These are phyloP conservation scores for Solea senegalensis DNA, from an alignment of 2,113 vertebrate species.

Conservation along the genomic window DNA sequence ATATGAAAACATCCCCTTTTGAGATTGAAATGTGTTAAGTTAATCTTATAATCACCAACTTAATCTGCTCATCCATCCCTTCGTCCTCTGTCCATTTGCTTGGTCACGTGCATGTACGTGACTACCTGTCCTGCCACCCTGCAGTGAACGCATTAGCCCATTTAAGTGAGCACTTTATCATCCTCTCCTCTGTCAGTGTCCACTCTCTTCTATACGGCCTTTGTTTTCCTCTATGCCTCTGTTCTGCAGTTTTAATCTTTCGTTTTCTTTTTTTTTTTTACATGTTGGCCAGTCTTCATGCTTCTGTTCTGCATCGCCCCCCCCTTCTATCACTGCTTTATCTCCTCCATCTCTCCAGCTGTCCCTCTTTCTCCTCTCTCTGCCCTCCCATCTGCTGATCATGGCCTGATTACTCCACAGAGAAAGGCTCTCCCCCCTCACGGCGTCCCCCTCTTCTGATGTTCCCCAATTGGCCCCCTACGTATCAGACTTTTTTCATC, in stretches of 20 bases:
- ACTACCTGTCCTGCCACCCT: constrained; percentile 31
- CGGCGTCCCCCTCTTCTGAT: constrained; percentile 39
- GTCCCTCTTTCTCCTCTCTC: constrained; percentile 60
- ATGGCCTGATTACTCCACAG: constrained; percentile 65
- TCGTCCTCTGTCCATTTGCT: constrained; percentile 40
- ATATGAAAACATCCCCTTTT: background rate
- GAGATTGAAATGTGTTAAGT: background rate
- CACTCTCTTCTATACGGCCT: constrained; percentile 24
- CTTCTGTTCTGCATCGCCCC: constrained; percentile 52
- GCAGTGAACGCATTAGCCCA: constrained; percentile 33
- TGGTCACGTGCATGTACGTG: constrained; percentile 43
- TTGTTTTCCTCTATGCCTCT: constrained; percentile 40
- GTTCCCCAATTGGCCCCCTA: constrained; percentile 34
- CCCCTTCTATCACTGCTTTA: constrained; percentile 49
- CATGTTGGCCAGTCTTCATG: constrained; percentile 51
- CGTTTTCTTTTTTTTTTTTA: constrained; percentile 23
- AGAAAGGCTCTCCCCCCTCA: constrained; percentile 41
- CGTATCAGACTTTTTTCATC: constrained; percentile 44
- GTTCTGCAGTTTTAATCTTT: constrained; percentile 43
- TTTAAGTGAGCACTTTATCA: constrained; percentile 64
- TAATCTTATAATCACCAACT: background rate
- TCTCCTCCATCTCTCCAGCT: constrained; percentile 69
- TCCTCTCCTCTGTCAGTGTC: constrained; percentile 50
- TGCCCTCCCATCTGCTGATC: constrained; percentile 77
- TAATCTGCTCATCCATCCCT: constrained; percentile 11